Evolutionary conservation across 2,888 invertebrate genomes (phyloP), one percentile per base, ranked within the genome.

Genomic region (Andrena bucephala): DNA sequence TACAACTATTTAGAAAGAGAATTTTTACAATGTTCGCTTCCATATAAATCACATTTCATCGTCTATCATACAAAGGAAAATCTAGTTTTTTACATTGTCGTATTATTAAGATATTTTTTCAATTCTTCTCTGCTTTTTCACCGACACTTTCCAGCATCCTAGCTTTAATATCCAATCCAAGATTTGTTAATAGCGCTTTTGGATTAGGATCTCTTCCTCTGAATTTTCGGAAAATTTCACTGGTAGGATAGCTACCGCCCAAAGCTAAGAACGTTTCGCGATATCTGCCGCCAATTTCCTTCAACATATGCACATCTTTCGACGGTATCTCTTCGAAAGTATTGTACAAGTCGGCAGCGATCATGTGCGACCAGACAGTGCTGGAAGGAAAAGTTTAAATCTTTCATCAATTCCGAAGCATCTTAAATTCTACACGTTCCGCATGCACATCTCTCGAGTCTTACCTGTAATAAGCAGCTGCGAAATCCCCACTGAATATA

Each of bases 181-280:
- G 94, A 80, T 95, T 95, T 87, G 95, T 96, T 0, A 98, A 94
- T 54, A 98, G 94, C 0, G 98, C 97, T 91, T 97, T 96, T 0
- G 97, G 96, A 1, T 97, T 97, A 0, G 99, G 99, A 94, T 99
- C 99, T 68, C 99, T 95, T 0, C 99, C 99, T 84, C 98, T 95
- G 94, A 99, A 99, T 91, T 97, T 95, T 77, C 99, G 95, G 94
- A 99, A 99, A 6, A 98, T 96, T 94, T 99, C 97, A 83, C 96
- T 96, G 0, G 98, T 96, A 85, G 97, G 96, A 85, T 96, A 96
- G 82, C 97, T 96, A 3, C 99, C 98, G 7, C 98, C 98, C 2
- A 96, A 95, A 0, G 97, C 95, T 83, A 99, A 95, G 94, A 97
- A 98, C 1, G 98, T 98, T 77, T 97, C 96, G 86, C 97, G 96